Percentiles rank a stretch among this genome's conserved stretches.
Evolutionary conservation across 2,888 invertebrate species (phyloP).

Genomic region (Incurvaria masculella): DNA sequence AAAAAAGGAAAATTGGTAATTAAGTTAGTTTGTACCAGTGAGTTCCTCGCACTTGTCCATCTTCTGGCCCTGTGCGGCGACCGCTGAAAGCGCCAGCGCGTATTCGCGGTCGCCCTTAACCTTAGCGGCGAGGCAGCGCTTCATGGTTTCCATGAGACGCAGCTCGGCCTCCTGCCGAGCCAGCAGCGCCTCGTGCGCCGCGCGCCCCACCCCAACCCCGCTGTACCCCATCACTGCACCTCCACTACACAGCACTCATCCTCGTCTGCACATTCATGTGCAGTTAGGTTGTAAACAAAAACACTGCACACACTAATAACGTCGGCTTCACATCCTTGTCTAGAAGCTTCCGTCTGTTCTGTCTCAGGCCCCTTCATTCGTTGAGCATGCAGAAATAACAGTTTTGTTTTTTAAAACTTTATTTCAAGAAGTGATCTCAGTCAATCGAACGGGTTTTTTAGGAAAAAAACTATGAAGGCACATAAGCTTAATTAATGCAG

Average conservation of each 20-base stretch:
- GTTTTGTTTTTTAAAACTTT: neutral
- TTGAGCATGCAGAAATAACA: no score
- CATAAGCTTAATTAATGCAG: no score
- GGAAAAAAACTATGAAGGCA: no score
- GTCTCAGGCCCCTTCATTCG: no score
- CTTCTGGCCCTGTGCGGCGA: constrained; percentile 80
- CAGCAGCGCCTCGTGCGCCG: constrained; percentile 88
- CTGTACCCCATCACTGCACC: constrained; percentile 75
- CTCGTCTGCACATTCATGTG: no score
- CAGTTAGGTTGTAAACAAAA: no score
- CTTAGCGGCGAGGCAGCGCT: constrained; percentile 79
- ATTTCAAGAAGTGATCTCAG: neutral
- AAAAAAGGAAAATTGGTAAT: constrained; percentile 18
- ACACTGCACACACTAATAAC: no score
- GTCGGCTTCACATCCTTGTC: no score
- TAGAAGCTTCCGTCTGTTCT: no score
- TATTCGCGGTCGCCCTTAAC: constrained; percentile 93
- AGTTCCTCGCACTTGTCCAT: constrained; percentile 75
- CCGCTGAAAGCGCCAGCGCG: constrained; percentile 76
- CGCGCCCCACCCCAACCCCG: constrained; percentile 79
- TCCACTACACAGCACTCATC: no score
- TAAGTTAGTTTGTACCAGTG: constrained; percentile 60
- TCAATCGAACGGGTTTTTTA: neutral
- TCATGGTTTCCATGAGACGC: constrained; percentile 88
- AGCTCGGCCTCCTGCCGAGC: constrained; percentile 91